Conservation (phyloP, 2,888 invertebrate species). For the Odontomyia ornata region DNA sequence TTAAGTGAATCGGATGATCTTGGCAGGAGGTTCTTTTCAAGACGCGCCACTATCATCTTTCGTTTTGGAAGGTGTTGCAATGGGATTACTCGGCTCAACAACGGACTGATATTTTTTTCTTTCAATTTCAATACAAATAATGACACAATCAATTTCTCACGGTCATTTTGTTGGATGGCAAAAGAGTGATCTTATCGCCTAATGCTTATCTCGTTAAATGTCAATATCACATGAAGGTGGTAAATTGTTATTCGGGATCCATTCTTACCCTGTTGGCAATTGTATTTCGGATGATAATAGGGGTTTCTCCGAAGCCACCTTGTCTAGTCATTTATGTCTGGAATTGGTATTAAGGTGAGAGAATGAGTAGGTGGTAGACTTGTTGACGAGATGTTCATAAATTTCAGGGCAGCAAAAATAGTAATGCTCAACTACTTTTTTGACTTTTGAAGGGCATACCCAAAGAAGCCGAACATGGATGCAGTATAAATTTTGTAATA, state of each 20-base stretch:
- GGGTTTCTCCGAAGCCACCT: slow-evolving; percentile 39
- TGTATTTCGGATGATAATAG: slow-evolving; percentile 14
- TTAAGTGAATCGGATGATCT: slow-evolving; percentile 48
- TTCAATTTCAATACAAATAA: slow-evolving; percentile 34
- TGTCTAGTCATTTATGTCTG: slow-evolving; percentile 26
- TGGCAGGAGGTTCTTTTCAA: slow-evolving; percentile 46
- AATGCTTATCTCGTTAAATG: slow-evolving; percentile 50
- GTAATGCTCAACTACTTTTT: too few relatives aligned
- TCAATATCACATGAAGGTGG: slow-evolving; percentile 49
- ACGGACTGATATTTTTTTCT: neutral
- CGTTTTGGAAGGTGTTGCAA: slow-evolving; percentile 5
- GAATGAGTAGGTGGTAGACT: neutral
- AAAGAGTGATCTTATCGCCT: slow-evolving; percentile 47
- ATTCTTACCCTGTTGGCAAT: neutral
- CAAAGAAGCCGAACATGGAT: too few relatives aligned
- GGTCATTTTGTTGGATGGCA: slow-evolving; percentile 41
- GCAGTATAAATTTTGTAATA: too few relatives aligned
- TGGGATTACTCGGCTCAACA: neutral
- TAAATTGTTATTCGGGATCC: slow-evolving; percentile 44
- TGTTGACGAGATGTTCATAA: too few relatives aligned
- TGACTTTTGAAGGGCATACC: too few relatives aligned
- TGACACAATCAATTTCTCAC: slow-evolving; percentile 44
- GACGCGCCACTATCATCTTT: slow-evolving; percentile 39
- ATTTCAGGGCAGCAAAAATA: too few relatives aligned
- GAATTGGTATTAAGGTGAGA: neutral